Percentiles rank a stretch among this genome's conserved stretches.
phyloP scores from a whole-genome alignment of 2,113 vertebrate species.

The Onychostruthus taczanowskii region DNA sequence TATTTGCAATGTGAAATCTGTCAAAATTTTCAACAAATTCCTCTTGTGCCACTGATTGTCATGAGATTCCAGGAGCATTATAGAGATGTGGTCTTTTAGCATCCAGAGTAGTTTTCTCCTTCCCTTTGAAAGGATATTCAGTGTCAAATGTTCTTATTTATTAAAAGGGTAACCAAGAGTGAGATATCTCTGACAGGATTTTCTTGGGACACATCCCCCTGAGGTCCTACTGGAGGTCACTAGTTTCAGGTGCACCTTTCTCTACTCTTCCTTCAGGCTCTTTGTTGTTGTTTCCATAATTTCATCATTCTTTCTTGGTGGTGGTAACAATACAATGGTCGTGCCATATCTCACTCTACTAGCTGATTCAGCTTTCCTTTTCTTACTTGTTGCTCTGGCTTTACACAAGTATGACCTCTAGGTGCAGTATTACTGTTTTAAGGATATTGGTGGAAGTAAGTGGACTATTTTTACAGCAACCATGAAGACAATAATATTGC shows the following conservation, averaged over 20 bases:
- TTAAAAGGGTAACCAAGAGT: neutral
- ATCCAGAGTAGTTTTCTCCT: neutral
- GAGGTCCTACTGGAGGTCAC: neutral
- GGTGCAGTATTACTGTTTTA: neutral
- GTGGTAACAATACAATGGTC: neutral
- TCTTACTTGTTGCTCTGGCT: neutral
- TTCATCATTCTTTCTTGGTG: neutral
- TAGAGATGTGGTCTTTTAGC: neutral
- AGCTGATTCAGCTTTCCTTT: neutral
- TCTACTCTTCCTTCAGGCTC: neutral
- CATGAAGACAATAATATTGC: neutral
- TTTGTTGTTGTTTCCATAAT: neutral
- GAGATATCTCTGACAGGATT: neutral
- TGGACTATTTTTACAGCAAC: neutral
- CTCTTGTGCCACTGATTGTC: neutral
- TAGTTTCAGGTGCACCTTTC: neutral
- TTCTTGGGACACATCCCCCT: neutral
- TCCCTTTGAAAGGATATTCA: neutral
- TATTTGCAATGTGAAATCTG: neutral
- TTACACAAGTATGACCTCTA: neutral
- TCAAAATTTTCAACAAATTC: neutral
- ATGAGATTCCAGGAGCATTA: neutral
- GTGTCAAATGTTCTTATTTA: neutral
- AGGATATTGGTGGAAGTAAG: neutral
- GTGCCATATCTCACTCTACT: neutral